Evolutionary conservation across 2,797 vertebrate genomes (phyloP).

Genomic region (Gymnodraco acuticeps): DNA sequence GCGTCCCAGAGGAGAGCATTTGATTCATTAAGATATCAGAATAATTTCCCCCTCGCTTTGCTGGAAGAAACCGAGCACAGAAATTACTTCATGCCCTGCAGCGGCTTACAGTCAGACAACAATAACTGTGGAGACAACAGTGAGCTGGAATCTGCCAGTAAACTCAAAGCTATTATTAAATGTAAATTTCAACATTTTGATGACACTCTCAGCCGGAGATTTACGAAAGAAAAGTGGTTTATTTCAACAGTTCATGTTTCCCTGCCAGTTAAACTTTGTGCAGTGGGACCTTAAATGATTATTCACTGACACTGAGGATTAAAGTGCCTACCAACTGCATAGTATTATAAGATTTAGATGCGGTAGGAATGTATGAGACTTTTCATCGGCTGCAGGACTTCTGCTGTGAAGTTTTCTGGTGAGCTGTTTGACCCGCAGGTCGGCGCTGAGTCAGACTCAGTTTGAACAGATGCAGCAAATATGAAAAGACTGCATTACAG

Average conservation of each 20-base stretch:
- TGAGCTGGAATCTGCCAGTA: constrained; percentile 11
- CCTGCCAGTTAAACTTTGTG: not conserved
- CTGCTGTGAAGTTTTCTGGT: not conserved
- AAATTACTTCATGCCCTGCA: constrained; percentile 26
- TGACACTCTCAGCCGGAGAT: constrained; percentile 9
- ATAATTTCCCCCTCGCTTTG: constrained; percentile 18
- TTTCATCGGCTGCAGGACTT: constrained; percentile 6
- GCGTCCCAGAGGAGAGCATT: constrained; percentile 17
- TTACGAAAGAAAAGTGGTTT: not conserved
- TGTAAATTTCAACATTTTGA: constrained; percentile 37
- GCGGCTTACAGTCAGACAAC: constrained; percentile 17
- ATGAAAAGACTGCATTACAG: no score
- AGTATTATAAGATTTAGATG: not conserved
- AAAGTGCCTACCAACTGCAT: not conserved
- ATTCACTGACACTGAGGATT: not conserved
- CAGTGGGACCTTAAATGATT: not conserved
- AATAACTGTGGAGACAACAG: constrained; percentile 26
- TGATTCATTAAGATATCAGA: constrained; percentile 32
- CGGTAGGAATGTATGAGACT: not conserved
- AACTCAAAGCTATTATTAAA: constrained; percentile 40
- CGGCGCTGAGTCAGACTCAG: not conserved
- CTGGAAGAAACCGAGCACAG: not conserved
- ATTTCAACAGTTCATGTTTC: constrained; percentile 1
- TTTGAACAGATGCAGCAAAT: not conserved
- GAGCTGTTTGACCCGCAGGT: no score